phyloP scores from a whole-genome alignment of 2,113 vertebrate genomes.

The Burhinus oedicnemus region DNA sequence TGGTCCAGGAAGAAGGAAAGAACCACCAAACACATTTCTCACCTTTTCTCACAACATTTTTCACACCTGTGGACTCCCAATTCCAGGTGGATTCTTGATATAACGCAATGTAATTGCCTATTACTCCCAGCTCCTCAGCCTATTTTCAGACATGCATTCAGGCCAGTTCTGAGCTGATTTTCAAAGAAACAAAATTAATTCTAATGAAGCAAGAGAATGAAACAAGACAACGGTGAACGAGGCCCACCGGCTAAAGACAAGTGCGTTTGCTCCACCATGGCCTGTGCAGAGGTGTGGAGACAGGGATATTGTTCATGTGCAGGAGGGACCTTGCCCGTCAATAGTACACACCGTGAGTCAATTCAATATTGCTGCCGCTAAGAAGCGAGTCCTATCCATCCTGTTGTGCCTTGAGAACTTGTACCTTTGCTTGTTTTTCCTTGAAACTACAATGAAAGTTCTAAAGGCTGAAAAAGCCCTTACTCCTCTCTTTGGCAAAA shows the following conservation, averaged over 20 bases:
- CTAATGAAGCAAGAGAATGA: not conserved
- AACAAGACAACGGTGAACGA: fast-evolving
- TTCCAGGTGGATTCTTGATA: not conserved
- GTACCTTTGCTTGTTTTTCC: not conserved
- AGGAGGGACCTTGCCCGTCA: not conserved
- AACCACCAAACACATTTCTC: not conserved
- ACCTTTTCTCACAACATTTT: not conserved
- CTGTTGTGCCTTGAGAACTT: not conserved
- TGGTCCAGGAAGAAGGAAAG: not conserved
- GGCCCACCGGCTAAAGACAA: not conserved
- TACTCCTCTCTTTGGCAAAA: not conserved
- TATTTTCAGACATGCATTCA: not conserved
- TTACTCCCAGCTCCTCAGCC: not conserved
- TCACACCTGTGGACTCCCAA: not conserved
- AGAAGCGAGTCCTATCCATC: not conserved
- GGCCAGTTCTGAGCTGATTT: not conserved
- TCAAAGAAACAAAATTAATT: not conserved
- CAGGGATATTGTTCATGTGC: not conserved
- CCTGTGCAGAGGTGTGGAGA: not conserved
- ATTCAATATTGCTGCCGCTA: not conserved
- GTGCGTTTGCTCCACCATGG: not conserved
- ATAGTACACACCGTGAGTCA: not conserved
- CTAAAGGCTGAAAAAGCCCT: not conserved
- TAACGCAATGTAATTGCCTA: not conserved
- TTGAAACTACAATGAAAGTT: not conserved